A percentile compares a stretch with the other conserved stretches of the same genome.
Conservation (phyloP, 2,888 invertebrate genomes). For the Harpalus rubripes region DNA sequence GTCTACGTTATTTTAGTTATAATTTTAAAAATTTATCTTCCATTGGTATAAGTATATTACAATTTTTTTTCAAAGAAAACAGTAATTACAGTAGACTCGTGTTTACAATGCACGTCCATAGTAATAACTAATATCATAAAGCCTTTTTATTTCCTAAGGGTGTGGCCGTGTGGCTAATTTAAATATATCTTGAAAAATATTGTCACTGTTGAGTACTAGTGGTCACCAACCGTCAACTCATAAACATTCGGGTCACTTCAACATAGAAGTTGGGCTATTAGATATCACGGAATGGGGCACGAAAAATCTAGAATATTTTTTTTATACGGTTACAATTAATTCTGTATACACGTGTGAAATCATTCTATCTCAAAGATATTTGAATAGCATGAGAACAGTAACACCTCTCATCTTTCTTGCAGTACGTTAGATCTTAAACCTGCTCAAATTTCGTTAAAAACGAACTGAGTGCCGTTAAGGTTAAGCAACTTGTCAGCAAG, state of each 20-base stretch:
- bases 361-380: constrained; percentile 2
- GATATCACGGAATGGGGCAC: not conserved
- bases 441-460: constrained; percentile 36
- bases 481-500: constrained; percentile 36
- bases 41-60: no score
- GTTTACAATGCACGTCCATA: not conserved
- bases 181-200: not conserved
- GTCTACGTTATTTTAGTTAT: no score
- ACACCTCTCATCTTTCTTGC: not conserved
- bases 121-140: not conserved
- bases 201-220: not conserved
- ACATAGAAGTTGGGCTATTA: not conserved
- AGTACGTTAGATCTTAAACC: constrained; percentile 26
- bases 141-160: not conserved
- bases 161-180: not conserved
- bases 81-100: not conserved
- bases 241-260: not conserved
- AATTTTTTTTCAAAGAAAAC: no score
- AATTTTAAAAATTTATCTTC: no score
- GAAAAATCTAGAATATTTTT: not conserved
- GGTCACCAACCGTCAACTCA: constrained; percentile 1
- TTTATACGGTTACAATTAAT: not conserved
- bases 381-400: constrained; percentile 7
- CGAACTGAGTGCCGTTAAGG: constrained; percentile 38
- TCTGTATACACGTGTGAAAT: not conserved